Conservation (phyloP, 2,797 vertebrate genomes). For the Tamandua tetradactyla region DNA sequence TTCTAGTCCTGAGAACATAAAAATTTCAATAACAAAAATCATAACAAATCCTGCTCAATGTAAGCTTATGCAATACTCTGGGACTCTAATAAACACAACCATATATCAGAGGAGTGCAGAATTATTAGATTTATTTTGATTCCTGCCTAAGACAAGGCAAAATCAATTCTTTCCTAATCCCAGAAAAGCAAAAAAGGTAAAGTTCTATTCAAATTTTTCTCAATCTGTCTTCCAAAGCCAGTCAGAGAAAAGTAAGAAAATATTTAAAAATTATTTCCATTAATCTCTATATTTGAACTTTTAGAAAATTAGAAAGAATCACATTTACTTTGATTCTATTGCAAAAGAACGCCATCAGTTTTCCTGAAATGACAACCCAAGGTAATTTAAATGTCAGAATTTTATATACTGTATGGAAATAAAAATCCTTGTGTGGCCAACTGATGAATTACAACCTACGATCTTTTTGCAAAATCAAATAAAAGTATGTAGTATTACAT, state of each 20-base stretch:
- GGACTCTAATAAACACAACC: neutral
- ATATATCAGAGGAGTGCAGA: neutral
- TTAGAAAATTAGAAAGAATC: neutral
- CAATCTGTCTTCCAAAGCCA: neutral
- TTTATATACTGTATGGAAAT: neutral
- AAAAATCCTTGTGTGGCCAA: neutral
- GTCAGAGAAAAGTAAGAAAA: neutral
- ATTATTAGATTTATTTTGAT: neutral
- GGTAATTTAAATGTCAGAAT: neutral
- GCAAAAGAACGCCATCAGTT: neutral
- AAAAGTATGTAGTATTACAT: neutral
- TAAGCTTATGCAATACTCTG: fast-evolving
- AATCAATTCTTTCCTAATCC: neutral
- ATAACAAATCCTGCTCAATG: neutral
- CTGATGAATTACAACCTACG: too few species aligned
- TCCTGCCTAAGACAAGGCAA: neutral
- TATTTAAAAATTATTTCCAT: neutral
- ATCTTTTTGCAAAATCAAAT: neutral
- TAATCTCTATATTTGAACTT: neutral
- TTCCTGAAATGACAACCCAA: neutral
- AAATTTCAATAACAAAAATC: neutral
- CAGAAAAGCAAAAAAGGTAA: neutral
- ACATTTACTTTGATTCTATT: neutral
- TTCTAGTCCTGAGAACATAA: neutral
- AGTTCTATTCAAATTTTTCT: neutral